A percentile compares a stretch with the other conserved stretches of the same genome.
Evolutionary conservation across 2,113 vertebrate genomes (phyloP).

Genomic region (Toxotes chatareus): DNA sequence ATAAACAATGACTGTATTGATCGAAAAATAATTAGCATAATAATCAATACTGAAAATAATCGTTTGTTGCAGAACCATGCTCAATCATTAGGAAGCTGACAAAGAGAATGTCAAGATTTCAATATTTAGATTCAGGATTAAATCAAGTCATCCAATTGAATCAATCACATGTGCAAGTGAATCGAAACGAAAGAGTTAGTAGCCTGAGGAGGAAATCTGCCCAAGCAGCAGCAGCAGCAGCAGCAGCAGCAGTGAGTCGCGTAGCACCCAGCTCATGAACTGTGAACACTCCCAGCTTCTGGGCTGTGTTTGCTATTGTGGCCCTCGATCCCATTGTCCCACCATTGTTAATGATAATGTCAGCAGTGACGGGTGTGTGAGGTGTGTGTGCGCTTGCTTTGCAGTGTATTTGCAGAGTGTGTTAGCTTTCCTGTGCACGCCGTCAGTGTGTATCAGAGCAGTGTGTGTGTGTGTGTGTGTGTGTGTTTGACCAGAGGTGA

Average conservation of each 20-base stretch:
- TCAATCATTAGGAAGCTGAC: neutral
- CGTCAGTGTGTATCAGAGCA: slow-evolving; percentile 27
- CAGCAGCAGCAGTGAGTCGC: slow-evolving; percentile 23
- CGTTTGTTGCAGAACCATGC: neutral
- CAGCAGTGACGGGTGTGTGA: slow-evolving; percentile 55
- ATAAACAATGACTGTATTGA: slow-evolving; percentile 22
- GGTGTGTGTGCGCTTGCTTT: slow-evolving; percentile 14
- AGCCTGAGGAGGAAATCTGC: slow-evolving; percentile 27
- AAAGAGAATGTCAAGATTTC: neutral
- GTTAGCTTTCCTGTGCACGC: slow-evolving; percentile 17
- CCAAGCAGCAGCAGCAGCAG: slow-evolving; percentile 12
- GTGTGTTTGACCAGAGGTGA: slow-evolving; percentile 65
- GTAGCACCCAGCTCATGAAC: slow-evolving; percentile 52
- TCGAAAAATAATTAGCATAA: slow-evolving; percentile 30
- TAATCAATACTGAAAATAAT: slow-evolving; percentile 24
- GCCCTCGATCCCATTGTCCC: slow-evolving; percentile 66
- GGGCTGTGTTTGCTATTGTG: slow-evolving; percentile 64
- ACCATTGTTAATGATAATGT: slow-evolving; percentile 78
- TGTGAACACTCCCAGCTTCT: slow-evolving; percentile 54
- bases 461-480: slow-evolving; percentile 3
- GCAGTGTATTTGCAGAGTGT: slow-evolving; percentile 32
- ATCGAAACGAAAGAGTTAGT: neutral
- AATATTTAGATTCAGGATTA: slow-evolving; percentile 30
- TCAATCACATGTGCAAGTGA: slow-evolving; percentile 29
- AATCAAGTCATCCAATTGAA: slow-evolving; percentile 51